Evolutionary conservation across 2,888 invertebrate genomes (phyloP).

Genomic region (Sminthurides aquaticus): DNA sequence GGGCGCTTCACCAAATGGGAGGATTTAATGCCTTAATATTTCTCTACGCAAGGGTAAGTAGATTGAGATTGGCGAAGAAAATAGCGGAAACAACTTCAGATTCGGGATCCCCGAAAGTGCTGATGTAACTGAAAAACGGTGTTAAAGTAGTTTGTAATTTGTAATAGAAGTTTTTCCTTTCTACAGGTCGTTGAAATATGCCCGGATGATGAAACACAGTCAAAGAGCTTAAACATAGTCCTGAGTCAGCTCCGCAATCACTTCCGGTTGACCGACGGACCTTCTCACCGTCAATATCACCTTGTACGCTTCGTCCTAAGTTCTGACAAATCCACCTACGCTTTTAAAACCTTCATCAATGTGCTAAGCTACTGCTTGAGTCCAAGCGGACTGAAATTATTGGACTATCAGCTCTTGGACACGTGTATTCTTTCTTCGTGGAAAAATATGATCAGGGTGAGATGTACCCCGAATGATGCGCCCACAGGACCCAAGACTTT

Average conservation of each 20-base stretch:
- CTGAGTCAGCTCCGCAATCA: constrained; percentile 39
- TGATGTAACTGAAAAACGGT: no score
- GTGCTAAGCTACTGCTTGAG: constrained; percentile 37
- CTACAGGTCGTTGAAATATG: constrained; percentile 41
- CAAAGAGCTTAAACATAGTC: constrained; percentile 38
- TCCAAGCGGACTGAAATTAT: constrained; percentile 33
- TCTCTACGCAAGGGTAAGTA: constrained; percentile 40
- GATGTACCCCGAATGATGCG: constrained; percentile 37
- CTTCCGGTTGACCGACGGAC: constrained; percentile 34
- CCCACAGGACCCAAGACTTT: constrained; percentile 37
- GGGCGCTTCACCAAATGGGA: constrained; percentile 42
- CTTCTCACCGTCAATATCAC: constrained; percentile 33
- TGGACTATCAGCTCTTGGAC: constrained; percentile 40
- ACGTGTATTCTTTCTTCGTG: constrained; percentile 37
- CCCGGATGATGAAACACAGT: constrained; percentile 38
- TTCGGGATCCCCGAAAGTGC: no score
- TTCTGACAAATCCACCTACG: constrained; percentile 33
- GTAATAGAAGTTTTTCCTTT: not conserved
- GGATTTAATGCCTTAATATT: constrained; percentile 40
- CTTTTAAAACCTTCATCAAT: constrained; percentile 39
- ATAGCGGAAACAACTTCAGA: no score
- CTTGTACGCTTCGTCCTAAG: constrained; percentile 40
- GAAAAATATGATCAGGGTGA: constrained; percentile 29
- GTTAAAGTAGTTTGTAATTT: not conserved
- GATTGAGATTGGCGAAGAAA: no score